These are phyloP conservation scores for Abrostola tripartita DNA, from an alignment of 2,888 invertebrate species.

Conservation along the genomic window DNA sequence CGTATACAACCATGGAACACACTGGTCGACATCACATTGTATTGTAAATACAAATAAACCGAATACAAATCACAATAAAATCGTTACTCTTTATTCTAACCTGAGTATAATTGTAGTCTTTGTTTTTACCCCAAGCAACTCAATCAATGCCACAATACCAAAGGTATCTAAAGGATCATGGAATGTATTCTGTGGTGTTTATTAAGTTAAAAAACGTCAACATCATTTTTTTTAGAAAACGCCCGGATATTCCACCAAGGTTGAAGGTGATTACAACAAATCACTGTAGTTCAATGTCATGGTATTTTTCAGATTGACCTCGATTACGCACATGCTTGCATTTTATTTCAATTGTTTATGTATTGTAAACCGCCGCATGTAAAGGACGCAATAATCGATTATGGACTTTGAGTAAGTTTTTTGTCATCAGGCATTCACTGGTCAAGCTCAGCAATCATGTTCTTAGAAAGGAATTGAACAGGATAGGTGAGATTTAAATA, in stretches of 20 bases:
- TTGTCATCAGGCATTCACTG: too few relatives aligned
- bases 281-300: conserved; percentile 74
- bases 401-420: too few relatives aligned
- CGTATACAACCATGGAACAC: background rate
- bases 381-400: conserved; percentile 22
- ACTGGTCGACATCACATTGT: too few relatives aligned
- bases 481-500: too few relatives aligned
- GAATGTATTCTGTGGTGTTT: too few relatives aligned
- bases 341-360: conserved; percentile 54
- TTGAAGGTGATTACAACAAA: conserved; percentile 54
- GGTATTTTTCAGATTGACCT: conserved; percentile 70
- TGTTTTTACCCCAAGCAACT: too few relatives aligned
- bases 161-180: too few relatives aligned
- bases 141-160: too few relatives aligned
- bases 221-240: background rate
- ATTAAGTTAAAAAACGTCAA: too few relatives aligned
- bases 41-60: background rate
- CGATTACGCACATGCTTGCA: conserved; percentile 58
- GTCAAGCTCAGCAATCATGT: too few relatives aligned
- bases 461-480: too few relatives aligned
- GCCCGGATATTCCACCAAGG: conserved; percentile 27
- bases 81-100: background rate
- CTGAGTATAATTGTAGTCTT: too few relatives aligned
- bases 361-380: conserved; percentile 32
- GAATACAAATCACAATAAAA: background rate